Percentiles rank a stretch among this genome's conserved stretches.
These are phyloP conservation scores for Danio choprae DNA, from an alignment of 2,797 vertebrate species.

Conservation along the genomic window DNA sequence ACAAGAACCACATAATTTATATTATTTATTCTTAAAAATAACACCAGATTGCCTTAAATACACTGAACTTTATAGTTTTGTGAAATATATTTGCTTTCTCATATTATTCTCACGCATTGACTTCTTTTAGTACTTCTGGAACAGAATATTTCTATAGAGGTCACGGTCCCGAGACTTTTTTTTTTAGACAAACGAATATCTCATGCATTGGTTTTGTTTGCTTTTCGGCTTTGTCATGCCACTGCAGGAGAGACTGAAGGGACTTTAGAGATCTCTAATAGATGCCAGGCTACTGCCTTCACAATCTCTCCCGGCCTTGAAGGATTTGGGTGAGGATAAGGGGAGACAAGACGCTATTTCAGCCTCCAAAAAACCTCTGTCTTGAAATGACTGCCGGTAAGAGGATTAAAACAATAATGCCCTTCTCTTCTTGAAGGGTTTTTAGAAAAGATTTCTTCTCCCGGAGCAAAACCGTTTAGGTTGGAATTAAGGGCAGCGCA, in stretches of 20 bases:
- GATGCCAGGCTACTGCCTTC: slow-evolving; percentile 84
- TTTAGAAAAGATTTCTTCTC: slow-evolving; percentile 98
- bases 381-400: slow-evolving; percentile 98
- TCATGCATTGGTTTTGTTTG: slow-evolving; percentile 76
- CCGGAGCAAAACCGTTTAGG: slow-evolving; percentile 98
- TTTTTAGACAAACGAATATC: slow-evolving; percentile 58
- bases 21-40: background rate
- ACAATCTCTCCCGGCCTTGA: slow-evolving; percentile 85
- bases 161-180: slow-evolving; percentile 29
- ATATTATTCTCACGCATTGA: slow-evolving; percentile 27
- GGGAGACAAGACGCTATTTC: slow-evolving; percentile 92
- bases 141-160: slow-evolving; percentile 14
- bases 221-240: slow-evolving; percentile 81
- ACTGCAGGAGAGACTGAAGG: slow-evolving; percentile 78
- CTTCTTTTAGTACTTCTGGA: slow-evolving; percentile 15
- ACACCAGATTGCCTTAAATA: background rate
- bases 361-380: slow-evolving; percentile 90
- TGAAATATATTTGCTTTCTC: background rate
- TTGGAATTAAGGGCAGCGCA: slow-evolving; percentile 96
- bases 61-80: background rate
- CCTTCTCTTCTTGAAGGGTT: slow-evolving; percentile 93
- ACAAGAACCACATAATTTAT: background rate
- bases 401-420: slow-evolving; percentile 99
- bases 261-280: slow-evolving; percentile 81
- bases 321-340: slow-evolving; percentile 91